These are phyloP conservation scores for Typhlomys cinereus DNA, from an alignment of 2,113 vertebrate genomes.

Conservation along the genomic window DNA sequence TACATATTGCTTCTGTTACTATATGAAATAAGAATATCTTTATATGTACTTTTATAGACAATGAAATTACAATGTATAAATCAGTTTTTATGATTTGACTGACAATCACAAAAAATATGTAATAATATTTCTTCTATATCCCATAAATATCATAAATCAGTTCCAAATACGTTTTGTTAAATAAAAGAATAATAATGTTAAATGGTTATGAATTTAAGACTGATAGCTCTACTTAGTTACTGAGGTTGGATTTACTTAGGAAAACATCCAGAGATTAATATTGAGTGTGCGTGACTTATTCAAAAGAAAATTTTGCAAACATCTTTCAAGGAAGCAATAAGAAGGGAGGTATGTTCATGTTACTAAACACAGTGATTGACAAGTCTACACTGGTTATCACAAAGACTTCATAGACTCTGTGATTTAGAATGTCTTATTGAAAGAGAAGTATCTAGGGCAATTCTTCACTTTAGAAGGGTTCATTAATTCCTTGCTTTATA, in stretches of 20 bases:
- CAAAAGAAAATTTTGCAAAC: not conserved
- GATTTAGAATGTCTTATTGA: not conserved
- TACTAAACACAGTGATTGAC: not conserved
- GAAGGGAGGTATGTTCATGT: not conserved
- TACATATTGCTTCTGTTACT: not conserved
- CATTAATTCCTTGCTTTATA: not conserved
- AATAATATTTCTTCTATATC: too few relatives aligned
- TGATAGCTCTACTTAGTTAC: not conserved
- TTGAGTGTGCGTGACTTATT: not conserved
- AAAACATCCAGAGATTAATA: not conserved
- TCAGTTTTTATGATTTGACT: too few relatives aligned
- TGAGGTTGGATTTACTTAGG: not conserved
- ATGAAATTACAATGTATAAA: not conserved
- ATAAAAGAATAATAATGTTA: not conserved
- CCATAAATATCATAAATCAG: not conserved
- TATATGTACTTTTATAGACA: not conserved
- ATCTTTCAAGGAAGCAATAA: not conserved
- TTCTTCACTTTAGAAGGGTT: not conserved
- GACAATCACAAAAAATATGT: too few relatives aligned
- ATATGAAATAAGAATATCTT: not conserved
- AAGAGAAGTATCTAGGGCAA: not conserved
- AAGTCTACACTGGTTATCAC: not conserved
- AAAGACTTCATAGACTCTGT: not conserved
- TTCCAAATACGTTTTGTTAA: not conserved
- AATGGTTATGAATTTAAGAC: not conserved